A percentile compares a stretch with the other conserved stretches of the same genome.
phyloP scores from a whole-genome alignment of 2,888 invertebrate genomes.

The Dysmachus trigonus region DNA sequence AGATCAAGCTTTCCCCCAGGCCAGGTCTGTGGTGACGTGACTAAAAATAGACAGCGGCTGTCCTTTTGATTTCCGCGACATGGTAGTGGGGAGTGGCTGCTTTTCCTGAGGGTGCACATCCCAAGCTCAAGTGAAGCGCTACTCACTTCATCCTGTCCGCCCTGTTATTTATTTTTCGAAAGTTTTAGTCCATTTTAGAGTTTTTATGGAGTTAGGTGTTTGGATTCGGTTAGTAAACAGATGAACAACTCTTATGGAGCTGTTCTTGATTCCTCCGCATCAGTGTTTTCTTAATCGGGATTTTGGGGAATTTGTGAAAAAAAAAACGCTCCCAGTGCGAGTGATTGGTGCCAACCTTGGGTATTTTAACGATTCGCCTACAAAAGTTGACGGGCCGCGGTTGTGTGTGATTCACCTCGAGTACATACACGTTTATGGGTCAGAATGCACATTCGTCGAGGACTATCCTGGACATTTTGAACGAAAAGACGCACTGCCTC shows the following conservation, averaged over 20 bases:
- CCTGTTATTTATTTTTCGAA: conserved; percentile 21
- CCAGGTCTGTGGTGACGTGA: background rate
- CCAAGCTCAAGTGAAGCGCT: background rate
- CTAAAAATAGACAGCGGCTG: conserved; percentile 23
- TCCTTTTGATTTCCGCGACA: conserved; percentile 18
- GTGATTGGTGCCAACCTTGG: conserved; percentile 32
- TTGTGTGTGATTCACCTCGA: background rate
- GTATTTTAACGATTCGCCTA: background rate
- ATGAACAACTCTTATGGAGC: background rate
- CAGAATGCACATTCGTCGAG: conserved; percentile 15
- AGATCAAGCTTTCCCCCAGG: conserved; percentile 8
- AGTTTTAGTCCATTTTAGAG: conserved; percentile 9
- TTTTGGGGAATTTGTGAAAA: background rate
- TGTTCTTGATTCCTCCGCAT: background rate
- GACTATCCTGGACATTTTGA: background rate
- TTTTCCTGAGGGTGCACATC: background rate
- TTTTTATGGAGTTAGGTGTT: conserved; percentile 3
- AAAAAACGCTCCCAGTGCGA: background rate
- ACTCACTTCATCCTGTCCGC: background rate
- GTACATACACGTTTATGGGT: conserved; percentile 26
- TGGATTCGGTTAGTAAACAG: background rate
- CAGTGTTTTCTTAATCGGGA: background rate
- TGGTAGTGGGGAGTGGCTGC: conserved; percentile 13
- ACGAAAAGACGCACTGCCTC: background rate
- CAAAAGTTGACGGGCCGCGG: background rate